Evolutionary conservation across 2,797 vertebrate species (phyloP), one percentile per base, ranked within the genome.

Genomic region (Xenopus petersii): DNA sequence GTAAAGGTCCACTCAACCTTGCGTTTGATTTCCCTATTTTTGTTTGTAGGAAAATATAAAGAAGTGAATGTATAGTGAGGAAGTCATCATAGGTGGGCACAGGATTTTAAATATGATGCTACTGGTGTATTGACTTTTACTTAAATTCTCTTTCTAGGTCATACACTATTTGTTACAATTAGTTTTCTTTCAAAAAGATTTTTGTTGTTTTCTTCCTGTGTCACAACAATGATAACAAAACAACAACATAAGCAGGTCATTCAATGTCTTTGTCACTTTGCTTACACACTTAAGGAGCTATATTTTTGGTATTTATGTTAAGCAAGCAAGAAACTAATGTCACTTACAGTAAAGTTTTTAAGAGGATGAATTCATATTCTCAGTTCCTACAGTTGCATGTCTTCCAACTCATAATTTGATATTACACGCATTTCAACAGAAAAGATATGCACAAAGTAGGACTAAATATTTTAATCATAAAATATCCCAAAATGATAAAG

Each of bases 191-290:
- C 33, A 36, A 36, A 36, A 36, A 4, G 33, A 4, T 6, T 36
- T 36, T 4, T 36, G 3, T 36, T 6, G 3, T 16, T 56, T 9
- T 67, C 11, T 65, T 6, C 51, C 10, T 48, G 12, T 47, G 47
- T 10, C 47, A 62, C 21, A 67, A 55, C 55, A 56, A 24, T 55
- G 56, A 21, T 21, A 21, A 21, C 1, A 21, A 21, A 21, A 21
- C 21, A 21, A 21, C 21, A 21, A 21, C 21, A 21, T 21, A 21
- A 1, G 21, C 64, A 58, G 70, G 75, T 73, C 70, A 77, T 73
- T 68, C 75, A 77, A 77, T 70, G 75, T 68, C 65, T 63, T 58
- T 17, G 58, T 68, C 70, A 73, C 70, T 73, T 77, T 77, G 70
- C 58, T 72, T 56, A 48, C 21, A 46, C 46, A 33, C 47, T 55